Percentiles rank a stretch among this genome's conserved stretches.
Evolutionary conservation across 2,888 invertebrate species (phyloP).

Genomic region (Drosophila atripex): DNA sequence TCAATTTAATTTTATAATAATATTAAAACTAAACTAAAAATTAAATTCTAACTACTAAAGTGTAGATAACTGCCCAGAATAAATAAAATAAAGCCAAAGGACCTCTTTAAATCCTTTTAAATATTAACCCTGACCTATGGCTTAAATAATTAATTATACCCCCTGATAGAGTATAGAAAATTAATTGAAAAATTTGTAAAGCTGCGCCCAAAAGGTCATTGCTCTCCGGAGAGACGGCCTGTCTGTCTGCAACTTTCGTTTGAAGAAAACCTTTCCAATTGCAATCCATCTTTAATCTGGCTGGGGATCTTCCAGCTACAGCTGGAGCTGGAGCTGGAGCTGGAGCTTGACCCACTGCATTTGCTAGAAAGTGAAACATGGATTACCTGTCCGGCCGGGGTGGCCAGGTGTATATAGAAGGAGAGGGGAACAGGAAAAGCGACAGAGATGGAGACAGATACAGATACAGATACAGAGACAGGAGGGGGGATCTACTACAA

Average conservation of each 20-base stretch:
- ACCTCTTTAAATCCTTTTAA: too few relatives aligned
- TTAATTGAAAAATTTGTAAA: too few relatives aligned
- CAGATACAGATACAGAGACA: slow-evolving; percentile 8
- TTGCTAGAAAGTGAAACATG: slow-evolving; percentile 47
- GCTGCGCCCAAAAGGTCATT: neutral
- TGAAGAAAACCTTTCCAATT: slow-evolving; percentile 42
- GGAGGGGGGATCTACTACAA: slow-evolving; percentile 29
- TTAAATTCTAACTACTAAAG: too few relatives aligned
- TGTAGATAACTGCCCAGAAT: too few relatives aligned
- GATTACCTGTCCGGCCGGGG: slow-evolving; percentile 13
- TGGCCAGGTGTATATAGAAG: neutral
- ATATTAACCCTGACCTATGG: too few relatives aligned
- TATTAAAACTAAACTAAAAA: too few relatives aligned
- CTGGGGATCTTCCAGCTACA: slow-evolving; percentile 1
- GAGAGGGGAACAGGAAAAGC: slow-evolving; percentile 5
- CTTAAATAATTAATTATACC: too few relatives aligned
- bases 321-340: neutral
- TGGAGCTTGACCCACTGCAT: slow-evolving; percentile 36
- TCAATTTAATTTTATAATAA: too few relatives aligned
- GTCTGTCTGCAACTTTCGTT: slow-evolving; percentile 17
- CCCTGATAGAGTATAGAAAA: too few relatives aligned
- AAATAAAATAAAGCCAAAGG: too few relatives aligned
- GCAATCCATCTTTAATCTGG: slow-evolving; percentile 30
- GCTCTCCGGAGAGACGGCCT: neutral
- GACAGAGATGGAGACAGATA: slow-evolving; percentile 4